Evolutionary conservation across 2,113 vertebrate genomes (phyloP).

Genomic region (Lepus americanus): DNA sequence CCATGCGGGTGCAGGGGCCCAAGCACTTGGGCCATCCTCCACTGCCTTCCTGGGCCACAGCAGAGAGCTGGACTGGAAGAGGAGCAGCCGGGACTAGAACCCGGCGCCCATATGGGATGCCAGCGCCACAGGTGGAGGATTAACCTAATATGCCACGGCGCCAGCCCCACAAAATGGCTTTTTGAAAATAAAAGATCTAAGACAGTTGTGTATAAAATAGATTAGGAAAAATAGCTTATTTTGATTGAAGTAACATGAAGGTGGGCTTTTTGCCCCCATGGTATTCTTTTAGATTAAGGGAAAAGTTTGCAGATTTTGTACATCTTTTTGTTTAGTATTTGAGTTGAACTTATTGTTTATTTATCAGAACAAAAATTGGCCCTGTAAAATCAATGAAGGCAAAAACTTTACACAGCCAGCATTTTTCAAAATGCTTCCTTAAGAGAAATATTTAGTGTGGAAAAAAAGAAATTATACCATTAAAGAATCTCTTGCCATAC

Average conservation of each 20-base stretch:
- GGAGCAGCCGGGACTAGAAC: no score
- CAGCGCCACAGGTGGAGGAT: no score
- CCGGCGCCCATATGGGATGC: no score
- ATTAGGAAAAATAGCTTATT: background rate
- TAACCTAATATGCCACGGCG: no score
- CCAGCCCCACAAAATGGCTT: background rate
- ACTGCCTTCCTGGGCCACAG: no score
- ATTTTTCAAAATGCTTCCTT: background rate
- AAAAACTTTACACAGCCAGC: background rate
- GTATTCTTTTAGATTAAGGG: background rate
- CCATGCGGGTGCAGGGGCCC: no score
- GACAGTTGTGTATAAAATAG: background rate
- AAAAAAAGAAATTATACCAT: background rate
- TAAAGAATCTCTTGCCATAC: background rate
- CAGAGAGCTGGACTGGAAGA: no score
- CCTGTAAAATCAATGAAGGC: background rate
- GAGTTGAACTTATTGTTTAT: background rate
- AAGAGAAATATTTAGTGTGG: background rate
- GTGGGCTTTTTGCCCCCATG: background rate
- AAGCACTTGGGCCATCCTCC: no score
- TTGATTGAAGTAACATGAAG: background rate
- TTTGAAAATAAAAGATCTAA: background rate
- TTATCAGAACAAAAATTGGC: background rate
- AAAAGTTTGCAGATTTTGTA: constrained; percentile 6
- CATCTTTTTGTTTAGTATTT: background rate